Base-by-base conservation (phyloP, 1,140 invertebrate species). In the Diprion similis region DNA sequence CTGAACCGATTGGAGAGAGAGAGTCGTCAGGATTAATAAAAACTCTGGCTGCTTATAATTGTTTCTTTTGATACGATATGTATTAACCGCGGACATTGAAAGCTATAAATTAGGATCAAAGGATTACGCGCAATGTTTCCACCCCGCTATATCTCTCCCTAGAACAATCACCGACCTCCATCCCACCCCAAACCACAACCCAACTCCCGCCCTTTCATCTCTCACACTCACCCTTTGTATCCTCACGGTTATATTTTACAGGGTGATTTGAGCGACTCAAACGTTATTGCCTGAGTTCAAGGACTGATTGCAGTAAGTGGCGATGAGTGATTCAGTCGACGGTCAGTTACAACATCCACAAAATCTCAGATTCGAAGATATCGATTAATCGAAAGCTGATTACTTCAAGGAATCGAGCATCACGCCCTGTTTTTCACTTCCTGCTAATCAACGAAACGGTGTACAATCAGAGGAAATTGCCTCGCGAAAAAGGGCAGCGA, bases 61-160 rank as follows among this genome's bases (percentile, higher is more conserved):
- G 24, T 37, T 37, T 37, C 6, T 37, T 37, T 37, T 1, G 24
- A 37, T 37, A 19, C 66, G 17, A 45, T 45, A 15, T 45, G 66
- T 6, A 68, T 68, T 19, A 68, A 68, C 66, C 37, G 11, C 66
- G 18, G 37, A 18, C 66, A 68, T 11, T 68, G 3, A 17, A 19
- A 68, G 66, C 66, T 19, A 68, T 68, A 68, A 68, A 68, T 68
- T 68, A 68, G 66, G 66, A 68, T 68, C 37, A 68, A 68, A 18
- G 15, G 66, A 68, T 68, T 68, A 68, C 8, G 37, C 37, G 0
- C 18, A 19, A 68, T 10, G 59, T 64, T 17, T 7, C 17, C 24
- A 37, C 24, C 24, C 13, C 17, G 8, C 59, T 17, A 18, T 15
- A 15, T 15, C 13, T 1, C 59, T 64, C 13, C 13, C 59, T 7